A percentile compares a stretch with the other conserved stretches of the same genome.
phyloP scores from a whole-genome alignment of 2,797 vertebrate species.

The Poecilia velifera region DNA sequence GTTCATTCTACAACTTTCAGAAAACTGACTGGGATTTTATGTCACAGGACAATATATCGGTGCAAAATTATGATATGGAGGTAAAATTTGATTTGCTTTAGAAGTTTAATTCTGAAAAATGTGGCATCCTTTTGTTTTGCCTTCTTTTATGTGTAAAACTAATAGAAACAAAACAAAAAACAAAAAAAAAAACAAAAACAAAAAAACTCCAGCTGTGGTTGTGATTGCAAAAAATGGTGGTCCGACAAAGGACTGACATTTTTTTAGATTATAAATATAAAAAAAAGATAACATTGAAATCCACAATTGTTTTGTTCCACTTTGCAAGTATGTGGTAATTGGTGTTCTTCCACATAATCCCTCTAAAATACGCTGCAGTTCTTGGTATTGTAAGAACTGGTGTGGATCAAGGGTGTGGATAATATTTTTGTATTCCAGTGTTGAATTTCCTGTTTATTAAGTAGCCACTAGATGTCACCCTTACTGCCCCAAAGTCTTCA shows the following conservation, averaged over 20 bases:
- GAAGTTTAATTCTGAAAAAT: too few relatives aligned
- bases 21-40: too few relatives aligned
- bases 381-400: too few relatives aligned
- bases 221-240: neutral
- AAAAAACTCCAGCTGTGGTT: neutral
- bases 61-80: too few relatives aligned
- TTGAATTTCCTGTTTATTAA: neutral
- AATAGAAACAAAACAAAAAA: neutral
- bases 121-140: too few relatives aligned
- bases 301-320: neutral
- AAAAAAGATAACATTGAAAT: too few relatives aligned
- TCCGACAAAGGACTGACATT: neutral
- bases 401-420: neutral
- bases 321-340: neutral
- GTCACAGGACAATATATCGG: too few relatives aligned
- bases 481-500: neutral
- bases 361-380: neutral
- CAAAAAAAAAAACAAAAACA: neutral
- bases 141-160: neutral
- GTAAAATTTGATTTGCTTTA: too few relatives aligned
- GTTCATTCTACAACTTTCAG: too few relatives aligned
- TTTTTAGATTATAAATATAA: too few relatives aligned
- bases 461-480: constrained; percentile 54
- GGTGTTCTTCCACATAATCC: neutral
- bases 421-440: neutral